Percentiles rank a stretch among this genome's conserved stretches.
Evolutionary conservation across 1,140 invertebrate species (phyloP).

Genomic region (Atta texana): DNA sequence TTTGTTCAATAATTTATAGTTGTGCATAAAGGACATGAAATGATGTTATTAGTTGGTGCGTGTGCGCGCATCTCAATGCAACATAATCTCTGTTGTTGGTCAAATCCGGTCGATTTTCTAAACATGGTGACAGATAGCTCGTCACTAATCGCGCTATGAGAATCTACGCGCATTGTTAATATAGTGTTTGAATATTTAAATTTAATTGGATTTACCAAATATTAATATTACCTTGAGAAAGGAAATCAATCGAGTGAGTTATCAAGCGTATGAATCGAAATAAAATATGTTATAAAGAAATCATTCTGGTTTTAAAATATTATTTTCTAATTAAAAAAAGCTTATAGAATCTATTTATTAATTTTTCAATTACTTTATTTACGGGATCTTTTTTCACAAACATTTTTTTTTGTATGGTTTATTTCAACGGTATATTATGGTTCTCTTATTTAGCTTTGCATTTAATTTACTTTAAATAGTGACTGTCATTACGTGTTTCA

Average conservation of each 20-base stretch:
- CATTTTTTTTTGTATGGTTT: background rate
- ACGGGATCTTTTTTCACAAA: background rate
- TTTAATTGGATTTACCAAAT: constrained; percentile 2
- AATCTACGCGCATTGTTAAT: constrained; percentile 22
- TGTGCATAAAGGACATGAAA: constrained; percentile 10
- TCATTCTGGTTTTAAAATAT: background rate
- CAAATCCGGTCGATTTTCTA: constrained; percentile 51
- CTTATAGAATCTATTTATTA: background rate
- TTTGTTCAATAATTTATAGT: constrained; percentile 1
- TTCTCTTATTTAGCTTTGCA: background rate
- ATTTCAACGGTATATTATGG: background rate
- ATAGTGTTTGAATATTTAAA: constrained; percentile 2
- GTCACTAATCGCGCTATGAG: background rate
- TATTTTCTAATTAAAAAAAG: background rate
- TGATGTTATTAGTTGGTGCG: constrained; percentile 14
- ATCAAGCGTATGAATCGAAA: background rate
- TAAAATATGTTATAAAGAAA: background rate
- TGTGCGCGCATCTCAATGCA: background rate
- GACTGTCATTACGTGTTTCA: background rate
- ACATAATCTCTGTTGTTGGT: constrained; percentile 42
- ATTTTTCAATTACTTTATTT: background rate
- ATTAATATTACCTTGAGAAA: background rate
- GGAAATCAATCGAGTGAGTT: background rate
- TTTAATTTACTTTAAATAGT: constrained; percentile 33
- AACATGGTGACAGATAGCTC: constrained; percentile 15